Percentiles rank a stretch among this genome's conserved stretches.
Conservation (phyloP, 2,888 invertebrate genomes). For the Rotaria sp. region DNA sequence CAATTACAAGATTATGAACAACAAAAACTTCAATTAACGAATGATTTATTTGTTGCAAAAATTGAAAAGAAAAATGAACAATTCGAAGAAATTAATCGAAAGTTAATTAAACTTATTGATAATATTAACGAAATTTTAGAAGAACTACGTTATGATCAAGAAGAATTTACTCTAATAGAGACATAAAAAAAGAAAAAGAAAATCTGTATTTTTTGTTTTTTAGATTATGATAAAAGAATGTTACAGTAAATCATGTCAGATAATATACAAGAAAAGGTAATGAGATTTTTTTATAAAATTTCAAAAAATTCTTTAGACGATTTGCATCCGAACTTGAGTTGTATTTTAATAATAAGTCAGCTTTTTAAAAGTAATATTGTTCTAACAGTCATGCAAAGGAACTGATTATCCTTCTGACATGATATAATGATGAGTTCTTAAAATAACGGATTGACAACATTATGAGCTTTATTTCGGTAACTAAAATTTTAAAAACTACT, state of each 20-base stretch:
- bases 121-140: background rate
- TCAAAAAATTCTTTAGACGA: too few relatives aligned
- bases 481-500: too few relatives aligned
- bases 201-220: background rate
- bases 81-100: background rate
- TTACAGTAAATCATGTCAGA: background rate
- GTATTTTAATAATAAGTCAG: too few relatives aligned
- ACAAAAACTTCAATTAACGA: slow-evolving; percentile 20
- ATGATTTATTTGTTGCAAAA: background rate
- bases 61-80: slow-evolving; percentile 1
- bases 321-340: too few relatives aligned
- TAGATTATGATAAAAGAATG: background rate
- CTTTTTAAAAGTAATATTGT: too few relatives aligned
- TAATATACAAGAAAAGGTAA: slow-evolving; percentile 1
- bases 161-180: background rate
- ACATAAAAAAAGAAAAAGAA: background rate
- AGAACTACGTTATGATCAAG: background rate
- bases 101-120: background rate
- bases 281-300: background rate
- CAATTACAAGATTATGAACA: slow-evolving; percentile 23
- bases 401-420: too few relatives aligned
- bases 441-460: too few relatives aligned
- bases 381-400: too few relatives aligned
- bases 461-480: too few relatives aligned
- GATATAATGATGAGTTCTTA: too few relatives aligned